These are phyloP conservation scores for Seira sanloemensis DNA, from an alignment of 2,888 invertebrate genomes.

Conservation along the genomic window DNA sequence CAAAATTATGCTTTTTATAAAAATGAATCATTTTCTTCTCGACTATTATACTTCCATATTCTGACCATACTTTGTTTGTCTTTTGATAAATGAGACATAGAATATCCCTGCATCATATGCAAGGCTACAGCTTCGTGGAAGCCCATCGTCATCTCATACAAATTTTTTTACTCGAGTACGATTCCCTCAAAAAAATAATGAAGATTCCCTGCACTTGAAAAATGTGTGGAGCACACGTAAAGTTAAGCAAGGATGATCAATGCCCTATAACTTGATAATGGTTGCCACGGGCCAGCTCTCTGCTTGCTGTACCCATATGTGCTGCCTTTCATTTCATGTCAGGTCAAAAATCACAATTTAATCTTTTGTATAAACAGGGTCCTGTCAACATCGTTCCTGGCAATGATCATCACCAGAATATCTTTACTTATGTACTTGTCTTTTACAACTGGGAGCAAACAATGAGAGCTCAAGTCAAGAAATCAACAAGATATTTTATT, in stretches of 20 bases:
- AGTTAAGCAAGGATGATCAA: background rate
- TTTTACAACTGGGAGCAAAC: background rate
- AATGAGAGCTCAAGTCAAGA: too few species aligned
- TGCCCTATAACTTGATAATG: slow-evolving; percentile 41
- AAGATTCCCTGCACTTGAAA: slow-evolving; percentile 47
- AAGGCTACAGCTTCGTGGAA: background rate
- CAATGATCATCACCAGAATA: background rate
- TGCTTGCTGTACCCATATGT: slow-evolving; percentile 37
- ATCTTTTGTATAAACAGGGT: background rate
- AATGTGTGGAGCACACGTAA: background rate
- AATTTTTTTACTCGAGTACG: background rate
- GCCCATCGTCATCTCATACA: background rate
- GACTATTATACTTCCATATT: too few species aligned
- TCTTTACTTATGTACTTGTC: background rate
- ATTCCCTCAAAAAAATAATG: too few species aligned
- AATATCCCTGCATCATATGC: too few species aligned
- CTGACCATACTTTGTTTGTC: too few species aligned
- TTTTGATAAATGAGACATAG: background rate
- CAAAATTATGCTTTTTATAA: too few species aligned
- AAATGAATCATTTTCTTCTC: too few species aligned
- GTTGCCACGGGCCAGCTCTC: slow-evolving; percentile 62
- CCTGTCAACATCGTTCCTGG: background rate
- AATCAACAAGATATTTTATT: too few species aligned
- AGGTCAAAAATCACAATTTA: slow-evolving; percentile 45
- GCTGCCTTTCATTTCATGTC: too few species aligned